Evolutionary conservation across 2,888 invertebrate species (phyloP).

Genomic region (Tigriopus californicus): DNA sequence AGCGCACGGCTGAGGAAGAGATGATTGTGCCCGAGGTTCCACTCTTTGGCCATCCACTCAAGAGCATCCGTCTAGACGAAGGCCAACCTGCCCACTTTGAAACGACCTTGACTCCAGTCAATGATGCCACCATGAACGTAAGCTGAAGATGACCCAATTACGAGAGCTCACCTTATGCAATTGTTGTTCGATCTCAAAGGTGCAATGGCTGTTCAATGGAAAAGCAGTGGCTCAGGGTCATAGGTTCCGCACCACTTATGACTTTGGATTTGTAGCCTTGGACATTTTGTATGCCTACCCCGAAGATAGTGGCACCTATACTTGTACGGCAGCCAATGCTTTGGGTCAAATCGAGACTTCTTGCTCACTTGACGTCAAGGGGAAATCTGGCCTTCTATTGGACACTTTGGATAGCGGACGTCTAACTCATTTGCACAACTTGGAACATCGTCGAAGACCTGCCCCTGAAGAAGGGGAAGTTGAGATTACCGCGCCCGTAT

Average conservation of each 20-base stretch:
- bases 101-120: slow-evolving; percentile 85
- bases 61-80: slow-evolving; percentile 62
- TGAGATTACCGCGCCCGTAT: slow-evolving; percentile 62
- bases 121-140: slow-evolving; percentile 79
- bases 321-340: slow-evolving; percentile 84
- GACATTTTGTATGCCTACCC: slow-evolving; percentile 91
- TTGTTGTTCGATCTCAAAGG: slow-evolving; percentile 28
- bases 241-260: slow-evolving; percentile 85
- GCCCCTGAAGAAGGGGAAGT: slow-evolving; percentile 53
- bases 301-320: slow-evolving; percentile 90
- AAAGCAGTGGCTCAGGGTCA: slow-evolving; percentile 68
- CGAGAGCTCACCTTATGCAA: background rate
- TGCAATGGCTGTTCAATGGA: slow-evolving; percentile 95
- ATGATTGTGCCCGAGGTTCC: slow-evolving; percentile 60
- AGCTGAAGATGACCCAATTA: background rate
- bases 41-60: slow-evolving; percentile 69
- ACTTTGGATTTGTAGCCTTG: slow-evolving; percentile 90
- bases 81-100: slow-evolving; percentile 76
- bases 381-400: slow-evolving; percentile 61
- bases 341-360: slow-evolving; percentile 89
- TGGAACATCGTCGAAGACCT: slow-evolving; percentile 61
- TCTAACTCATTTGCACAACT: slow-evolving; percentile 63
- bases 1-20: slow-evolving; percentile 50
- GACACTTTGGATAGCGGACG: slow-evolving; percentile 82
- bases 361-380: slow-evolving; percentile 65